These are phyloP conservation scores for Hipposideros armiger DNA, from an alignment of 2,113 vertebrate species.

Conservation along the genomic window DNA sequence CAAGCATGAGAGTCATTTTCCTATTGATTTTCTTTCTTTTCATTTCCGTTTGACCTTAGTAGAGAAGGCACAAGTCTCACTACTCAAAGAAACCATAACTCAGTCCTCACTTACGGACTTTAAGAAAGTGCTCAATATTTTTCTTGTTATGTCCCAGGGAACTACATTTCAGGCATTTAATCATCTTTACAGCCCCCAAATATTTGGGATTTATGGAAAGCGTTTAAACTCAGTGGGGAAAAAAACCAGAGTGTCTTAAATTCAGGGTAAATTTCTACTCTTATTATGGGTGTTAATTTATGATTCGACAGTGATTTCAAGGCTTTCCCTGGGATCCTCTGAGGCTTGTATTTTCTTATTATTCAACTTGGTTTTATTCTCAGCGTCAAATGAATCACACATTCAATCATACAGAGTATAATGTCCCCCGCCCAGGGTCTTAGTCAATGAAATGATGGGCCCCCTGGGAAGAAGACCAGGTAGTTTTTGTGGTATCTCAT, in stretches of 20 bases:
- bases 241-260: conserved; percentile 71
- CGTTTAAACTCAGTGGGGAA: conserved; percentile 72
- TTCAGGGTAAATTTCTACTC: conserved; percentile 70
- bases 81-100: conserved; percentile 72
- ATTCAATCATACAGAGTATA: conserved; percentile 10
- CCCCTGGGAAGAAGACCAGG: conserved; percentile 21
- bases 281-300: conserved; percentile 78
- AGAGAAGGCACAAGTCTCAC: conserved; percentile 16
- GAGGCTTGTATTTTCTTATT: conserved; percentile 74
- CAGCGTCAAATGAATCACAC: conserved; percentile 72
- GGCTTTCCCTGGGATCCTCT: conserved; percentile 57
- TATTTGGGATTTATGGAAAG: conserved; percentile 78
- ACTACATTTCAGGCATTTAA: conserved; percentile 76
- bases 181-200: conserved; percentile 78
- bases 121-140: conserved; percentile 73
- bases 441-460: conserved; percentile 12
- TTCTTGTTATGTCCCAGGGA: conserved; percentile 71
- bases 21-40: conserved; percentile 78
- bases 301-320: conserved; percentile 64
- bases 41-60: conserved; percentile 68
- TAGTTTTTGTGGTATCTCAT: background rate
- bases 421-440: background rate
- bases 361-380: conserved; percentile 75
- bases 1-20: conserved; percentile 63
- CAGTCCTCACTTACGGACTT: conserved; percentile 66